These are phyloP conservation scores for Neodiprion fabricii DNA, from an alignment of 1,140 invertebrate species.

Conservation along the genomic window DNA sequence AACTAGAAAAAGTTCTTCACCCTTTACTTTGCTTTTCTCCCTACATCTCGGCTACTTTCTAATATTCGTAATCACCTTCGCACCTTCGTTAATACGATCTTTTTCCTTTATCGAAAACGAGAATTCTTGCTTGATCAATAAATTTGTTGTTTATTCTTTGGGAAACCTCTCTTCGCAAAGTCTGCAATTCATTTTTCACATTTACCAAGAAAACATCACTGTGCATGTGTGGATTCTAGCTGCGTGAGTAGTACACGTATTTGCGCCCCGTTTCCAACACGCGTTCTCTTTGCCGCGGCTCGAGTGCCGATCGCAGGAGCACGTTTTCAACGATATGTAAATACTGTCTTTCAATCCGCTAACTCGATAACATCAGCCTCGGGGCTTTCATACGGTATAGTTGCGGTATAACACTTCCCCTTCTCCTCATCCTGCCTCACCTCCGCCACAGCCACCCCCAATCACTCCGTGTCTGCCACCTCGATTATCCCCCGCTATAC, in stretches of 20 bases:
- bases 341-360: constrained; percentile 1
- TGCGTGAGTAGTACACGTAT: too few relatives aligned
- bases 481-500: too few relatives aligned
- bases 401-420: not conserved
- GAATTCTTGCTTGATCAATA: too few relatives aligned
- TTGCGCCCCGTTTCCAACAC: not conserved
- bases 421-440: not conserved
- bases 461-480: too few relatives aligned
- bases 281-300: not conserved
- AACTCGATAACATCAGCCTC: not conserved
- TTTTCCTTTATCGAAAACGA: too few relatives aligned
- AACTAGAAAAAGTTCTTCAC: not conserved
- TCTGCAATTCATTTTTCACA: too few relatives aligned
- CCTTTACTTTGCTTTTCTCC: constrained; percentile 7
- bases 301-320: not conserved
- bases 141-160: too few relatives aligned
- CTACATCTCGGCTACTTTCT: constrained; percentile 17
- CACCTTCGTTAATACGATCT: not conserved
- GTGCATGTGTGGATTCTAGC: too few relatives aligned
- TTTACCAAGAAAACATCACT: too few relatives aligned
- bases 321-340: constrained; percentile 1
- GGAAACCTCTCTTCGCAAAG: too few relatives aligned
- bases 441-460: too few relatives aligned
- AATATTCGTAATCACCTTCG: not conserved
- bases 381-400: not conserved